Evolutionary conservation across 2,797 vertebrate genomes (phyloP), one percentile per base, ranked within the genome.

Genomic region (Gadopsis marmoratus): DNA sequence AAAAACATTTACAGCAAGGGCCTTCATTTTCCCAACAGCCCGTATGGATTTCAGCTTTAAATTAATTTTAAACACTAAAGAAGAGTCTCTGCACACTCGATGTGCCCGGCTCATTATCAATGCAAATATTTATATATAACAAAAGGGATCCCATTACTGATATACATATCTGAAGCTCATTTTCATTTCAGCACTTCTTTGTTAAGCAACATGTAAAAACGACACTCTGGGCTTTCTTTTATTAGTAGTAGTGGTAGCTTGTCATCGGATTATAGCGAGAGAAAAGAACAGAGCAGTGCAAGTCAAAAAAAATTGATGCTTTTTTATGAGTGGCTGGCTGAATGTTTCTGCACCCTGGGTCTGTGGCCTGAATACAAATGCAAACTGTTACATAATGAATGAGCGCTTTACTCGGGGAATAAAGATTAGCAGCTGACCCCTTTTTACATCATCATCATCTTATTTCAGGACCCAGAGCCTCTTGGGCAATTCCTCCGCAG

Each of bases 351-450:
- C 84, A 89, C 89, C 85, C 85, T 71, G 82, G 82, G 81, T 93
- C 91, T 93, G 92, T 94, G 90, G 91, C 93, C 93, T 94, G 94
- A 95, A 96, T 96, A 93, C 93, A 95, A 95, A 95, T 93, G 92
- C 90, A 92, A 88, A 85, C 89, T 91, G 93, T 96, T 96, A 93
- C 94, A 96, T 95, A 96, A 96, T 96, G 92, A 95, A 95, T 95
- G 94, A 94, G 92, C 62, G 89, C 90, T 95, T 95, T 95, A 93
- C 91, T 94, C 79, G 14, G 92, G 91, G 91, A 95, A 94, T 93
- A 92, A 95, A 95, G 93, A 95, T 95, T 95, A 95, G 94, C 93
- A 91, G 92, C 93, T 93, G 92, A 94, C 93, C 93, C 89, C 90
- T 93, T 93, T 93, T 91, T 92, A n/a, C n/a, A n/a, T n/a, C 91